A percentile compares a stretch with the other conserved stretches of the same genome.
phyloP scores from a whole-genome alignment of 2,888 invertebrate species.

The Drosophila atripex region DNA sequence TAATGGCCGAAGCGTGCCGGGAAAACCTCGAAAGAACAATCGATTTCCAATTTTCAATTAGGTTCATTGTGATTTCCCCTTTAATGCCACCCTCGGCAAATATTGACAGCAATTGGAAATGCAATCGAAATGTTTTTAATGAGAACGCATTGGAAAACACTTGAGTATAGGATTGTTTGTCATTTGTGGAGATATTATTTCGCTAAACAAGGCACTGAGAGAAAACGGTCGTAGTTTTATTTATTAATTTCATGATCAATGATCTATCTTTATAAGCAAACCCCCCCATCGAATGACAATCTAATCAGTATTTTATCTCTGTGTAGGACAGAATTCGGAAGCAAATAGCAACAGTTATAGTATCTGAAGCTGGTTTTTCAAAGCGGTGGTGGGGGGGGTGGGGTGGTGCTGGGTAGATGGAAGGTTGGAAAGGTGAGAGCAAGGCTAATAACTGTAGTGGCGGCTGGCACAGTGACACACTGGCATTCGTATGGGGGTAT shows the following conservation, averaged over 20 bases:
- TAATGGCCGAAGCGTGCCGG: slow-evolving; percentile 27
- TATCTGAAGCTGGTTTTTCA: neutral
- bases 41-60: slow-evolving; percentile 17
- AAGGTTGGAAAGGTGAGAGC: slow-evolving; percentile 15
- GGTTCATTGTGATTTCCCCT: neutral
- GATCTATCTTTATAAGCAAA: slow-evolving; percentile 4
- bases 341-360: slow-evolving; percentile 26
- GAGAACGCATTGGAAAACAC: slow-evolving; percentile 29
- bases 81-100: neutral
- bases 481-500: slow-evolving; percentile 5
- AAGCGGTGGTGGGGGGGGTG: neutral
- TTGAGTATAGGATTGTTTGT: slow-evolving; percentile 1
- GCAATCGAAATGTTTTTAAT: slow-evolving; percentile 29
- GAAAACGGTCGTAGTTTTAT: neutral
- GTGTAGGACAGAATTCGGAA: slow-evolving; percentile 39
- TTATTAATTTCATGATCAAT: slow-evolving; percentile 17
- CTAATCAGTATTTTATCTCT: slow-evolving; percentile 16
- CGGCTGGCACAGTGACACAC: slow-evolving; percentile 41
- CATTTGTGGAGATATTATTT: slow-evolving; percentile 1
- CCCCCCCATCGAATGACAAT: neutral
- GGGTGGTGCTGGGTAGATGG: neutral
- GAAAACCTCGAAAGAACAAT: slow-evolving; percentile 7
- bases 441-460: slow-evolving; percentile 30
- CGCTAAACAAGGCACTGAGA: slow-evolving; percentile 10
- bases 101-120: slow-evolving; percentile 24